Evolutionary conservation across 2,888 invertebrate species (phyloP).

Genomic region (Leptopilina myrica): DNA sequence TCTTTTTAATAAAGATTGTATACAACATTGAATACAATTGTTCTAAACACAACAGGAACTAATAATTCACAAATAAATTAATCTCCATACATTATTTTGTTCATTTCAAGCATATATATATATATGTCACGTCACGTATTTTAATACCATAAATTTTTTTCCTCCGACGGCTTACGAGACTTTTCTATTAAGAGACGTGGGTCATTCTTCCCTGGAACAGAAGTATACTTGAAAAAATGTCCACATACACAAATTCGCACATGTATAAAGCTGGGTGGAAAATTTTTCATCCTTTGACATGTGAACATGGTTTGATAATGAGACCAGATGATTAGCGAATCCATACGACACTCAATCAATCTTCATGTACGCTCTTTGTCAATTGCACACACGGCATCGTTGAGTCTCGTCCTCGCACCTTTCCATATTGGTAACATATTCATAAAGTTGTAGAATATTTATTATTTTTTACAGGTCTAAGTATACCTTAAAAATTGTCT

Average conservation of each 20-base stretch:
- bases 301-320: slow-evolving; percentile 59
- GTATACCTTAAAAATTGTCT: too few relatives aligned
- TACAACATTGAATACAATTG: too few relatives aligned
- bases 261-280: not conserved
- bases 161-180: slow-evolving; percentile 70
- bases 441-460: not conserved
- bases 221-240: slow-evolving; percentile 11
- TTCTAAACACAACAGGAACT: too few relatives aligned
- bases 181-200: slow-evolving; percentile 71
- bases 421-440: slow-evolving; percentile 19
- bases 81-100: too few relatives aligned
- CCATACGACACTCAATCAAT: slow-evolving; percentile 68
- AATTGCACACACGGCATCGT: slow-evolving; percentile 70
- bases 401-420: slow-evolving; percentile 27
- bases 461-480: too few relatives aligned
- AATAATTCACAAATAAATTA: too few relatives aligned
- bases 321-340: slow-evolving; percentile 69
- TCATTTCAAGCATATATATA: too few relatives aligned
- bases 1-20: too few relatives aligned
- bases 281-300: slow-evolving; percentile 28
- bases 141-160: slow-evolving; percentile 25
- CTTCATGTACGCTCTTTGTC: slow-evolving; percentile 65
- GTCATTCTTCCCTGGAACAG: slow-evolving; percentile 45
- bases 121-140: slow-evolving; percentile 7
- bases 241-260: not conserved